These are phyloP conservation scores for Palythoa grandiflora DNA, from an alignment of 92 coral and sea anemone species.

Conservation along the genomic window DNA sequence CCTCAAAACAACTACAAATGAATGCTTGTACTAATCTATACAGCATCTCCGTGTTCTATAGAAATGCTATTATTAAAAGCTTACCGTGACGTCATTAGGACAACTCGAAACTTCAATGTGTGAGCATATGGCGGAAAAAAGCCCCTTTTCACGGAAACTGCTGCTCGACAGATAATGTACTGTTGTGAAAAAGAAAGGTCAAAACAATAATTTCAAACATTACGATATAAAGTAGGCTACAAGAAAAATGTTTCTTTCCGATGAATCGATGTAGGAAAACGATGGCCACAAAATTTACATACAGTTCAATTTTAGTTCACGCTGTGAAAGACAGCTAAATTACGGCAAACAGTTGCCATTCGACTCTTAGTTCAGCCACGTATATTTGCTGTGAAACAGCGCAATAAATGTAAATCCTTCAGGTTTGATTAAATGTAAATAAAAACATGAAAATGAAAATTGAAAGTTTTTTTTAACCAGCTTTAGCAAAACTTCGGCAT, in stretches of 20 bases:
- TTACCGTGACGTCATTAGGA: slow-evolving; percentile 36
- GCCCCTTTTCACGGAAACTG: slow-evolving; percentile 32
- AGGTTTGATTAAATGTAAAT: slow-evolving; percentile 43
- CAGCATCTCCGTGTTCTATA: slow-evolving; percentile 11
- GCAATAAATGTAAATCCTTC: slow-evolving; percentile 11
- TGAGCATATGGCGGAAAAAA: slow-evolving; percentile 35
- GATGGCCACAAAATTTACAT: slow-evolving; percentile 31
- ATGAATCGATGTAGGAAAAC: not conserved
- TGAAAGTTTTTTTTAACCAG: slow-evolving; percentile 4
- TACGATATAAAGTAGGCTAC: not conserved
- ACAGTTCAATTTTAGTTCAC: slow-evolving; percentile 34
- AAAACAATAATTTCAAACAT: not conserved
- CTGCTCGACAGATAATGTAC: not conserved
- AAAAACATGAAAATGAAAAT: slow-evolving; percentile 12
- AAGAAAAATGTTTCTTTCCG: not conserved
- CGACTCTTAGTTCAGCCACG: slow-evolving; percentile 21
- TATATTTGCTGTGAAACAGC: slow-evolving; percentile 30
- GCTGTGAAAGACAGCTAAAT: slow-evolving; percentile 44
- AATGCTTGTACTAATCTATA: slow-evolving; percentile 54
- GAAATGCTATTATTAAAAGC: slow-evolving; percentile 29
- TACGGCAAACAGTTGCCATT: slow-evolving; percentile 35
- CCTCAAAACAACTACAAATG: slow-evolving; percentile 53
- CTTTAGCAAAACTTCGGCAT: slow-evolving; percentile 19
- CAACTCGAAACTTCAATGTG: slow-evolving; percentile 33
- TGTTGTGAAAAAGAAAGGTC: not conserved